Conservation (phyloP, 2,888 invertebrate species). For the Agrotis exclamationis region DNA sequence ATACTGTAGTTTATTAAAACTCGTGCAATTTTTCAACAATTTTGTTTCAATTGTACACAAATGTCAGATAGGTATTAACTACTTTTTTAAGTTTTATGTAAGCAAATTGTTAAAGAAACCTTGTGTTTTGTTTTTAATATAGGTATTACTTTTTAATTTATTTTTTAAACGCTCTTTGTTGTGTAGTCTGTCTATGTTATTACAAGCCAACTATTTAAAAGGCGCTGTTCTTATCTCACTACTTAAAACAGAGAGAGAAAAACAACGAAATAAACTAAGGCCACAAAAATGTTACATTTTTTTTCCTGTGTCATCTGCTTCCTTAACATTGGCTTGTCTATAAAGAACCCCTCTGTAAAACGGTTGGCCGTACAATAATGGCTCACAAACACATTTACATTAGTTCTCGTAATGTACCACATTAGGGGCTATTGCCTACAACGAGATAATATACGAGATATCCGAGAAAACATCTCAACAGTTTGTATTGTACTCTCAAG, state of each 20-base stretch:
- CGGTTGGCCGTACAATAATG: slow-evolving; percentile 75
- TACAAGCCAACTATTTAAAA: too few relatives aligned
- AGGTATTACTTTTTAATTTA: too few relatives aligned
- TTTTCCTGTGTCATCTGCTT: slow-evolving; percentile 20
- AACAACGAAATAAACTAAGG: not conserved
- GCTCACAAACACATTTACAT: slow-evolving; percentile 85
- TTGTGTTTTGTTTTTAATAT: too few relatives aligned
- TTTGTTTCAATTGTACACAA: not conserved
- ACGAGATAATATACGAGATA: slow-evolving; percentile 77
- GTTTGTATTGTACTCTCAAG: slow-evolving; percentile 53
- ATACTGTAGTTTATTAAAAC: not conserved
- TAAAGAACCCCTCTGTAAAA: slow-evolving; percentile 69
- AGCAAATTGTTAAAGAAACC: too few relatives aligned
- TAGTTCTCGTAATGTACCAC: slow-evolving; percentile 84
- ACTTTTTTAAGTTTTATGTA: not conserved
- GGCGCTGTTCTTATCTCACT: not conserved
- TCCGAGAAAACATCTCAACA: slow-evolving; percentile 59
- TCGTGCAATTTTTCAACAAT: too few relatives aligned
- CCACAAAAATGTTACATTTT: not conserved
- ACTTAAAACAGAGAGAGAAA: not conserved
- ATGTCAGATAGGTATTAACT: not conserved
- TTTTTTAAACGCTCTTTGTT: too few relatives aligned
- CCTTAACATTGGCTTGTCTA: slow-evolving; percentile 46
- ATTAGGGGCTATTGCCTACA: slow-evolving; percentile 80
- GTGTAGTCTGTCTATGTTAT: too few relatives aligned